Evolutionary conservation across 2,113 vertebrate species (phyloP).

Genomic region (mouse (Mus musculus)): DNA sequence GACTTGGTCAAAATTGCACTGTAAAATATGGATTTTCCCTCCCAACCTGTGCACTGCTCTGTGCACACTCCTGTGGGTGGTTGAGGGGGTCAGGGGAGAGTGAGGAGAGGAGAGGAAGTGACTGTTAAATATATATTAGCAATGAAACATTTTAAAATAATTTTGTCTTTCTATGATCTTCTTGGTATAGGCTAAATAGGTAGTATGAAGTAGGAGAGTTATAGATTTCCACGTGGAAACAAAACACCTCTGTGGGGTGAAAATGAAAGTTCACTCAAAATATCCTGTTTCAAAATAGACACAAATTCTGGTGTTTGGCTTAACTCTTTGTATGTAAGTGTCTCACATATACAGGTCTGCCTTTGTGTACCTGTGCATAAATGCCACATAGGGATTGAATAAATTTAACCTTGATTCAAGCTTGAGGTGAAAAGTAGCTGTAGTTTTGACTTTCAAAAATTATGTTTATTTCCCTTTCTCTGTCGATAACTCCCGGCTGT

Average conservation of each 20-base stretch:
- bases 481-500: constrained; percentile 70
- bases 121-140: background rate
- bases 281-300: constrained; percentile 33
- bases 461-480: constrained; percentile 78
- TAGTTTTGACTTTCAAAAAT: constrained; percentile 45
- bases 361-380: background rate
- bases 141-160: constrained; percentile 13
- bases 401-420: constrained; percentile 43
- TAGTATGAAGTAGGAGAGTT: constrained; percentile 52
- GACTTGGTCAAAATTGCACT: background rate
- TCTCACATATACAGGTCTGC: background rate
- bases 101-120: background rate
- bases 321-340: background rate
- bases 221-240: constrained; percentile 27
- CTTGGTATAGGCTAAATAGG: constrained; percentile 3
- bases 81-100: background rate
- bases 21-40: background rate
- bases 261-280: constrained; percentile 42
- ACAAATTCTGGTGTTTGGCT: background rate
- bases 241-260: background rate
- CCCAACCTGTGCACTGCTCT: background rate
- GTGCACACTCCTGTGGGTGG: background rate
- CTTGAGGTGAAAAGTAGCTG: constrained; percentile 45
- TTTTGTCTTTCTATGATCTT: background rate
- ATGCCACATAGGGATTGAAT: background rate